Base-by-base conservation (phyloP, 2,888 invertebrate species). In the Microdon myrmicae region DNA sequence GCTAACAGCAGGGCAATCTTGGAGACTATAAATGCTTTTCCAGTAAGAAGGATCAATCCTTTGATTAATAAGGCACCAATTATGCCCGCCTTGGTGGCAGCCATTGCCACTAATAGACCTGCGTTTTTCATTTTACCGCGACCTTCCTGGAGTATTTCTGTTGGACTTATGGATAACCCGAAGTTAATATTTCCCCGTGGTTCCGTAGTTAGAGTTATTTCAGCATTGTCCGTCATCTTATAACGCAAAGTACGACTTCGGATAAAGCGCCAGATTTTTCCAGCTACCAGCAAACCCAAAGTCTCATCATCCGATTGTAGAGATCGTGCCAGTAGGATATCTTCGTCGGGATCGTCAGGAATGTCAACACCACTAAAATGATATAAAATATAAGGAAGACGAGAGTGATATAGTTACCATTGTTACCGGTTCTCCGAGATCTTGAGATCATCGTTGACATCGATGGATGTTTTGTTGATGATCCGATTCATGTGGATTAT, bases 1-100 rank as follows among this genome's bases (percentile, higher is more conserved):
- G 92, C 90, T 47, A 92, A 80, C 3, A 92, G 83, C 6, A 93
- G 82, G 2, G 92, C 92, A 43, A 92, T 87, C 84, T 93, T 93
- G 70, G 90, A 90, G 64, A 92, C 87, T 28, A 93, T 84, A 3
- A 93, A 83, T 16, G 92, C 92, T 81, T 93, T 92, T 72, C 92
- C 92, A 20, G 92, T 92, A 68, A 92, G 84, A 3, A 92, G 82
- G 9, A 89, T 89, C 3, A 93, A 81, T 10, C 88, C 91, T 74
- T 92, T 92, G 79, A 92, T 89, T 19, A 91, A 87, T 39, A 93
- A 74, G 32, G 90, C 90, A 43, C 90, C 92, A 16, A 92, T 84
- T 38, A 92, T 83, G 73, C 90, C 92, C 51, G 90, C 85, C 78
- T 93, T 93, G 81, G 92, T 83, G 3, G 89, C 89, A 28, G 88